These are phyloP conservation scores for Leucophora obtusa DNA, from an alignment of 2,888 invertebrate species.

Conservation along the genomic window DNA sequence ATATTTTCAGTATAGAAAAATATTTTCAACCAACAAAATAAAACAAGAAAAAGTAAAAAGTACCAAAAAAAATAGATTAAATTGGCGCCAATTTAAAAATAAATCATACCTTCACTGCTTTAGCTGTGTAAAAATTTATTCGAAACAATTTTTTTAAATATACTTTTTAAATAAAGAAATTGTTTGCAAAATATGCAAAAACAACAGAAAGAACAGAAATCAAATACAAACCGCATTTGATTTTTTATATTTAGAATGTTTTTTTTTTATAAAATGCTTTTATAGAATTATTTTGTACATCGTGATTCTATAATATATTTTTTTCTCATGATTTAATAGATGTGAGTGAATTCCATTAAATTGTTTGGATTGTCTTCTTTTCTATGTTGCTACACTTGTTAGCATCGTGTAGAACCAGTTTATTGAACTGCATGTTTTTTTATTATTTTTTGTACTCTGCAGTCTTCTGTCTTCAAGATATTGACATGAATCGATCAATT, in stretches of 20 bases:
- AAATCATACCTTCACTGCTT: constrained; percentile 51
- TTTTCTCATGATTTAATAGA: background rate
- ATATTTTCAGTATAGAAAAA: background rate
- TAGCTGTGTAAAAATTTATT: background rate
- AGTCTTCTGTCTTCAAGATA: background rate
- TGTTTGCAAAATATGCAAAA: background rate
- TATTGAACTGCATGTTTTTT: background rate
- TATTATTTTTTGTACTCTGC: background rate
- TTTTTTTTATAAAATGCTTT: background rate
- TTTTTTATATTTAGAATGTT: background rate
- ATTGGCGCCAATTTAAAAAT: constrained; percentile 65
- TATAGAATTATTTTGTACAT: background rate
- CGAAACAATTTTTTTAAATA: background rate
- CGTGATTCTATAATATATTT: background rate
- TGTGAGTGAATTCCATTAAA: background rate
- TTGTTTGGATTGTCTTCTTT: background rate
- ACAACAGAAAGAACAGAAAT: background rate
- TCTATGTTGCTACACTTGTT: background rate
- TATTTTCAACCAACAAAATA: background rate
- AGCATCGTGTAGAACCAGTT: background rate
- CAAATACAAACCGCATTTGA: background rate
- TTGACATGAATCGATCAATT: constrained; percentile 29
- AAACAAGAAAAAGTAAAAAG: background rate
- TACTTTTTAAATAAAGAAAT: background rate
- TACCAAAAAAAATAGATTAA: constrained; percentile 24